These are phyloP conservation scores for Agrochola lychnidis DNA, from an alignment of 2,888 invertebrate species.

Conservation along the genomic window DNA sequence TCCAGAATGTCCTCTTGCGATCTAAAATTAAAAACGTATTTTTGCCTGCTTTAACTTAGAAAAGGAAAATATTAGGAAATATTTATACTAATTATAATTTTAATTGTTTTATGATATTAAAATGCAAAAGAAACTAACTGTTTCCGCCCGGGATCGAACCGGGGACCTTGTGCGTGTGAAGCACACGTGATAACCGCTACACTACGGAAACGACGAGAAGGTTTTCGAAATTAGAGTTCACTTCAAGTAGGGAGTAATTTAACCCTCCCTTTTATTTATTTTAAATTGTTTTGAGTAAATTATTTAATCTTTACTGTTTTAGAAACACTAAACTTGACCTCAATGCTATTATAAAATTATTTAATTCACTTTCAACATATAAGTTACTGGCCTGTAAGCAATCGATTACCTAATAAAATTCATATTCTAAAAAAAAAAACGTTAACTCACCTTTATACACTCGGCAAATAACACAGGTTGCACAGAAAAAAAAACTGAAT, in stretches of 20 bases:
- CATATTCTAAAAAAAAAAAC: neutral
- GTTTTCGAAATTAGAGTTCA: fast-evolving
- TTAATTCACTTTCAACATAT: neutral
- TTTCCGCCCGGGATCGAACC: slow-evolving; percentile 94
- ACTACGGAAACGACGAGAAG: slow-evolving; percentile 91
- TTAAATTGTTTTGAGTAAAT: neutral
- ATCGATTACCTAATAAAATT: neutral
- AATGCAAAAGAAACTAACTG: slow-evolving; percentile 72
- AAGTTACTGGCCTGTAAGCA: neutral
- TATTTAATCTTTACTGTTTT: neutral
- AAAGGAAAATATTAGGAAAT: neutral
- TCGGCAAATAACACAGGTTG: slow-evolving; percentile 39
- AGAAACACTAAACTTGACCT: neutral
- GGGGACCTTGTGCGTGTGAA: slow-evolving; percentile 94
- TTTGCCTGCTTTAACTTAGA: neutral
- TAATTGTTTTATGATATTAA: neutral
- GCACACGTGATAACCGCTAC: slow-evolving; percentile 95
- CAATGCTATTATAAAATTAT: neutral
- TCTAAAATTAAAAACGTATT: neutral
- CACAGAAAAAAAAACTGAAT: slow-evolving; percentile 56
- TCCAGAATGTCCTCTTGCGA: neutral
- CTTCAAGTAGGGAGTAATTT: neutral
- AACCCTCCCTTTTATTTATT: neutral
- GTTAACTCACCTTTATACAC: slow-evolving; percentile 71
- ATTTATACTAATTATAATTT: neutral